These are phyloP conservation scores for Zaprionus inermis DNA, from an alignment of 1,140 invertebrate species.

Conservation along the genomic window DNA sequence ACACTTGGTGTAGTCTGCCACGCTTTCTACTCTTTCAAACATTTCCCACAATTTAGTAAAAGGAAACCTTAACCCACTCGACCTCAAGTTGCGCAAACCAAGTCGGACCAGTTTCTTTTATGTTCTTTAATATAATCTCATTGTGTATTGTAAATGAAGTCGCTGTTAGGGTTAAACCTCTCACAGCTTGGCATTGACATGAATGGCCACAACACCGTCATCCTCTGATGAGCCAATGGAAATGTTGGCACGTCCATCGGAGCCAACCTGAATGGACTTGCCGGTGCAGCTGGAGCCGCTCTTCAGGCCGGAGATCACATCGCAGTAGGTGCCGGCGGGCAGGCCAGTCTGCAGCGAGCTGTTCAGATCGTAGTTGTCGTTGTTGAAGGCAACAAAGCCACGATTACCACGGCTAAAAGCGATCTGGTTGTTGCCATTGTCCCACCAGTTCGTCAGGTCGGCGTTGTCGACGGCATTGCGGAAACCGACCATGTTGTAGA, in stretches of 20 bases:
- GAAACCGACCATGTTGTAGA: conserved; percentile 93
- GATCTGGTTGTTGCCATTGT: conserved; percentile 91
- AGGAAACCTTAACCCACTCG: background rate
- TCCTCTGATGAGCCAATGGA: conserved; percentile 85
- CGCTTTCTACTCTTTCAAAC: no score
- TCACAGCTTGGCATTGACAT: conserved; percentile 85
- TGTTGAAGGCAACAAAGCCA: conserved; percentile 91
- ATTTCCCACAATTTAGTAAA: no score
- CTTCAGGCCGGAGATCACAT: conserved; percentile 91
- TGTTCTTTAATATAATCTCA: conserved; percentile 47
- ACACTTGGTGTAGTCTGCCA: no score
- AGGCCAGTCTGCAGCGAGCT: conserved; percentile 88
- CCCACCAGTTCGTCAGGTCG: conserved; percentile 89
- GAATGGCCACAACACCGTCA: conserved; percentile 92
- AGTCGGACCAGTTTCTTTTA: conserved; percentile 22
- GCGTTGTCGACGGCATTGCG: conserved; percentile 87
- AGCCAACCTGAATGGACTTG: conserved; percentile 87
- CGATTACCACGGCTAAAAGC: conserved; percentile 89
- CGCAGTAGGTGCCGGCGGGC: conserved; percentile 92
- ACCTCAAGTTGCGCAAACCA: background rate
- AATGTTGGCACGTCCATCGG: conserved; percentile 88
- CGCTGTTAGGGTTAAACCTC: background rate
- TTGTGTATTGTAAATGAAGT: conserved; percentile 11
- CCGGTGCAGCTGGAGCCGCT: conserved; percentile 88
- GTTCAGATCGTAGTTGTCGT: conserved; percentile 86